Base-by-base conservation (phyloP, 2,797 vertebrate species). In the Spinus pinus region DNA sequence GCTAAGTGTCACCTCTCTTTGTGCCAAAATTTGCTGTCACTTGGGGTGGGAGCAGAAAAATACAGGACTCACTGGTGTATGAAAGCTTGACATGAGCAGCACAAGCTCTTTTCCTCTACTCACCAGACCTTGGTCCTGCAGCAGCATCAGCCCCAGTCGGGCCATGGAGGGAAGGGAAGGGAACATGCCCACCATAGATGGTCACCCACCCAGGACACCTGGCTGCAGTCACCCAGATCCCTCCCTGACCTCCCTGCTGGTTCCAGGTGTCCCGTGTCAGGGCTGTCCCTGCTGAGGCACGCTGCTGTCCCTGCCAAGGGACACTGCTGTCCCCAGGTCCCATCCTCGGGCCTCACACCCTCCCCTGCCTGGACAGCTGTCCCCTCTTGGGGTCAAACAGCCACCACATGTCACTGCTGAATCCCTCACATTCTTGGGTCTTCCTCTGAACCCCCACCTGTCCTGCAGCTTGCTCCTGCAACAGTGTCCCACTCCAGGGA, bases 371-470 rank as follows among this genome's bases (percentile, higher is more conserved):
- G 27, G 72, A 28, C 95, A 96, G 93, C 95, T 97, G 96, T 94
- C 86, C 79, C 81, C 57, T 81, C 65, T 31, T 0, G 0, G 27
- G 81, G 90, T 81, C 50, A 7, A 77, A 80, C 69, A 74, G 86
- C 57, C 39, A 2, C 90, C 93, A 95, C 74, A 67, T 95, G 95
- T 82, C 30, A 0, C 28, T 47, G 57, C 81, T 82, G 93, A 97
- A 96, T 95, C 94, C 74, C 53, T 78, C 1, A 12, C 81, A 96
- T 95, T 94, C 92, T 81, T 51, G 84, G 67, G 57, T 60, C 81
- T 95, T 93, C 94, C 88, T 95, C 91, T 73, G 47, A 85, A 44
- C 14, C 15, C 39, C 81, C 96, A 97, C 86, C 92, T 96, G 96
- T 95, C 87, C 66, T 24, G 44, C 62, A 19, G 46, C 65, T 85